Evolutionary conservation across 2,888 invertebrate genomes (phyloP).

Genomic region (Diloba caeruleocephala): DNA sequence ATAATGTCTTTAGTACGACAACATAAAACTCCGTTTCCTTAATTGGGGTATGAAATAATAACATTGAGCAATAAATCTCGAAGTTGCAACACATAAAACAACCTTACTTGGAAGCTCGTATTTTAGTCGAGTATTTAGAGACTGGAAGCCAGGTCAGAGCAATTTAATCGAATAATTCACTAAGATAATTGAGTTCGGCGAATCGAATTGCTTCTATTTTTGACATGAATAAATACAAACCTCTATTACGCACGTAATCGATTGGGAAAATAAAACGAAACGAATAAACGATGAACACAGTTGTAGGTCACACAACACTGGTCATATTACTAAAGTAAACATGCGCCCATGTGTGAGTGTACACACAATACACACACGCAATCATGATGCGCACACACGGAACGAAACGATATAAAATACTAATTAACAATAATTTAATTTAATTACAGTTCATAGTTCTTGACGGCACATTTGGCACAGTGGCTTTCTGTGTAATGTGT

Average conservation of each 20-base stretch:
- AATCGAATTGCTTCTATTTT: conserved; percentile 25
- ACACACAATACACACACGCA: too few relatives aligned
- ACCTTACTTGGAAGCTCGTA: conserved; percentile 7
- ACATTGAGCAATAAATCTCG: conserved; percentile 2
- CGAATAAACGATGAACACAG: not conserved
- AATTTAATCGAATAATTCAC: conserved; percentile 34
- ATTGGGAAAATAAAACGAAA: conserved; percentile 4
- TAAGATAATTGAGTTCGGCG: conserved; percentile 27
- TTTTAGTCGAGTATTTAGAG: conserved; percentile 21
- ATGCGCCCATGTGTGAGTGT: too few relatives aligned
- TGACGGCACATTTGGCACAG: too few relatives aligned
- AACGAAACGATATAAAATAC: too few relatives aligned
- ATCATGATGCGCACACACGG: too few relatives aligned
- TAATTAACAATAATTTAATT: too few relatives aligned
- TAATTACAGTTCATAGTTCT: too few relatives aligned
- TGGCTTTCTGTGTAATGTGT: too few relatives aligned
- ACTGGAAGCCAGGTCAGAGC: conserved; percentile 18
- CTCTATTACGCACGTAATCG: conserved; percentile 19
- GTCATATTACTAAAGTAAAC: too few relatives aligned
- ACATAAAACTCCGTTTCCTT: too few relatives aligned
- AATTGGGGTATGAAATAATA: not conserved
- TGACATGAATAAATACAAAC: conserved; percentile 19
- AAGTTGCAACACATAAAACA: not conserved
- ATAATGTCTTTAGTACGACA: too few relatives aligned
- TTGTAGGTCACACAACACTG: too few relatives aligned